phyloP scores from a whole-genome alignment of 2,888 invertebrate genomes.

The Tetragonisca angustula region DNA sequence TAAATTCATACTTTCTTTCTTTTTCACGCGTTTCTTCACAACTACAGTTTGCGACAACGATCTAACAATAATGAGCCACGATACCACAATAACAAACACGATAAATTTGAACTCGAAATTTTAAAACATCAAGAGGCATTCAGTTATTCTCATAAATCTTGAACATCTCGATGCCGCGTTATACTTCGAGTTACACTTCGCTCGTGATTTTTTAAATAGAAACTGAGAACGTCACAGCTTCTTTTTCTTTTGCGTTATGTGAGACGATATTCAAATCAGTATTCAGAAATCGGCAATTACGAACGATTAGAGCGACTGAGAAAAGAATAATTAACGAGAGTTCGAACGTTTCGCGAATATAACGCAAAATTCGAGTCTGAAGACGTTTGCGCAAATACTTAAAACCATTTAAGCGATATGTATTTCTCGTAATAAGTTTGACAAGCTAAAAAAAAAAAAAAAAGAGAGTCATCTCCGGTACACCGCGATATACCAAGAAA shows the following conservation, averaged over 20 bases:
- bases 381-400: slow-evolving; percentile 9
- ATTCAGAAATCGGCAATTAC: too few relatives aligned
- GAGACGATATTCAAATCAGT: not conserved
- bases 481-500: slow-evolving; percentile 25
- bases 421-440: slow-evolving; percentile 4
- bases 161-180: not conserved
- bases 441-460: slow-evolving; percentile 7
- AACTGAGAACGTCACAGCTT: not conserved
- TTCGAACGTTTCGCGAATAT: too few relatives aligned
- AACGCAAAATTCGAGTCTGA: not conserved
- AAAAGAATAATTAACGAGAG: too few relatives aligned
- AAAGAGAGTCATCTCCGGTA: not conserved
- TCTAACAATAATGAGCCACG: too few relatives aligned
- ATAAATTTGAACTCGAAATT: too few relatives aligned
- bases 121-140: too few relatives aligned
- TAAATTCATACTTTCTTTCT: too few relatives aligned
- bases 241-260: not conserved
- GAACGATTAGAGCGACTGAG: too few relatives aligned
- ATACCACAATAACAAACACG: too few relatives aligned
- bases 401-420: not conserved
- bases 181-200: not conserved
- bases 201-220: not conserved
- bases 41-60: too few relatives aligned
- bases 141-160: not conserved
- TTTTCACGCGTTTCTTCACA: too few relatives aligned